These are phyloP conservation scores for Vanessa atalanta DNA, from an alignment of 1,140 invertebrate genomes.

Conservation along the genomic window DNA sequence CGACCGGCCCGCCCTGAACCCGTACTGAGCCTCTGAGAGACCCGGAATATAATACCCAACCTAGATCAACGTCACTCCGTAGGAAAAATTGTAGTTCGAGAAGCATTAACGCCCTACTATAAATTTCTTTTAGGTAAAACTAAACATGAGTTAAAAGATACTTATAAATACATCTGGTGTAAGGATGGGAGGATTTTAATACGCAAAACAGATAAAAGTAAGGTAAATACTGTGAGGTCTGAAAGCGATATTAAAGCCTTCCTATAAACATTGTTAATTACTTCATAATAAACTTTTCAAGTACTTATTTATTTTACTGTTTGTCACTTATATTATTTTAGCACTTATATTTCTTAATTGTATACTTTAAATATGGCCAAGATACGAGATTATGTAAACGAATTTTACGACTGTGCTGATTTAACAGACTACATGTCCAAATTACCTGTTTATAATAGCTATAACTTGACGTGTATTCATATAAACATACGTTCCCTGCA, in stretches of 20 bases:
- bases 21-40: no score
- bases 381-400: conserved; percentile 3
- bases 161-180: conserved; percentile 18
- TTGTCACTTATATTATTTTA: no score
- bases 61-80: background rate
- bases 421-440: conserved; percentile 2
- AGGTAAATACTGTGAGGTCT: conserved; percentile 5
- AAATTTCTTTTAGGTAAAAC: conserved; percentile 21
- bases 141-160: conserved; percentile 18
- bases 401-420: conserved; percentile 1
- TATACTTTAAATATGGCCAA: conserved; percentile 2
- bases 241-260: conserved; percentile 18
- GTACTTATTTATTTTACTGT: no score
- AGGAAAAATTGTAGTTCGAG: conserved; percentile 3
- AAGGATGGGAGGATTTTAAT: conserved; percentile 19
- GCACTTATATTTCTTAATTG: background rate
- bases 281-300: no score
- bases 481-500: conserved; percentile 12
- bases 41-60: no score
- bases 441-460: conserved; percentile 9
- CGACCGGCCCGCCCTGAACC: no score
- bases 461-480: conserved; percentile 11
- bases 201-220: conserved; percentile 15
- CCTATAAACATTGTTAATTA: background rate
- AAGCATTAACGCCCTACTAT: conserved; percentile 13